Conservation (phyloP, 2,797 vertebrate genomes). For the Ctenosaura bakeri region DNA sequence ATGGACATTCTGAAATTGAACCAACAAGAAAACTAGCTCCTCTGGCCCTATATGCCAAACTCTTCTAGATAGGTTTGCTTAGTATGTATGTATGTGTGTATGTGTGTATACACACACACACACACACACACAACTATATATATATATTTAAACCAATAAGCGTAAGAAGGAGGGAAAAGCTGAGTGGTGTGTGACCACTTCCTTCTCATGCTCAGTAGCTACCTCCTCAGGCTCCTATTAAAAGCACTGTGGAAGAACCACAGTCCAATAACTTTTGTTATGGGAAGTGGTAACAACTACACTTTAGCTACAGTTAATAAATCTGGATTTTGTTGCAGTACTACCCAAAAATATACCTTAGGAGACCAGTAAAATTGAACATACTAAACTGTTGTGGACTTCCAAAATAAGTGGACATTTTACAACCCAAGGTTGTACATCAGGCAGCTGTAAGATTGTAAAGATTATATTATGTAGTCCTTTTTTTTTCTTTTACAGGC, state of each 20-base stretch:
- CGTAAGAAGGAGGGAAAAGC: not conserved
- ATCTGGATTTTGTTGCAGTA: not conserved
- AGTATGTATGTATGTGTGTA: no score
- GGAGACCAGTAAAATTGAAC: conserved; percentile 17
- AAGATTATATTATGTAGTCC: conserved; percentile 9
- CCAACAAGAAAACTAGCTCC: not conserved
- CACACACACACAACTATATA: not conserved
- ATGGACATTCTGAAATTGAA: not conserved
- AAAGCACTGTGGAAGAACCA: conserved; percentile 1
- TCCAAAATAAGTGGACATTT: conserved; percentile 16
- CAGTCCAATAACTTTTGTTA: not conserved
- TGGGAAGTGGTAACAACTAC: not conserved
- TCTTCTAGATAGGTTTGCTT: not conserved
- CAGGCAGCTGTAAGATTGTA: conserved; percentile 5
- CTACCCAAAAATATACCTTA: not conserved
- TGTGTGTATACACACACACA: no score
- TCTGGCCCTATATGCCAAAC: not conserved
- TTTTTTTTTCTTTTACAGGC: not conserved
- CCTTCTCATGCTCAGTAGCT: not conserved
- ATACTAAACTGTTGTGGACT: conserved; percentile 16
- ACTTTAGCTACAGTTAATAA: not conserved
- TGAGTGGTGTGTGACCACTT: not conserved
- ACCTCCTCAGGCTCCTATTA: conserved; percentile 4
- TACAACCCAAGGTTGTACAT: conserved; percentile 7
- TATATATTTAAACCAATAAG: not conserved